phyloP scores from a whole-genome alignment of 1,140 invertebrate species.

The Atopsyche davidsoni region DNA sequence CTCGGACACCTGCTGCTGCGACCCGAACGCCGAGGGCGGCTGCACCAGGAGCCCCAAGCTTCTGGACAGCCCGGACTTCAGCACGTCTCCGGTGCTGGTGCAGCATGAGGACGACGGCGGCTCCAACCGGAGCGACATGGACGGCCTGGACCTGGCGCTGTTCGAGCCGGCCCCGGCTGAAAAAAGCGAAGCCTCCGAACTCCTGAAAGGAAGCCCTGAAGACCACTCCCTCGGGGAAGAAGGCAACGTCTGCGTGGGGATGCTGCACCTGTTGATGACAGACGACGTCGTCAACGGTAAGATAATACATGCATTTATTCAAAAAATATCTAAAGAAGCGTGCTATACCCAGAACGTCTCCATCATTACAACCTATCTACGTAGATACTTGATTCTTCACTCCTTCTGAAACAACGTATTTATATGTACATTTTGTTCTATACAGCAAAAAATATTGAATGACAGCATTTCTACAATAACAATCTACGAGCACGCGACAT shows the following conservation, averaged over 20 bases:
- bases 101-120: conserved; percentile 39
- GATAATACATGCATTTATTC: too few species aligned
- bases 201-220: too few species aligned
- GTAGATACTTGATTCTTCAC: too few species aligned
- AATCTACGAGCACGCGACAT: too few species aligned
- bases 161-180: conserved; percentile 55
- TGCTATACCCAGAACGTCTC: too few species aligned
- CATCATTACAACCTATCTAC: too few species aligned
- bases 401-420: too few species aligned
- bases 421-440: too few species aligned
- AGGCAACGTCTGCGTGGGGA: conserved; percentile 36
- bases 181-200: conserved; percentile 13
- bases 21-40: conserved; percentile 43
- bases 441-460: too few species aligned
- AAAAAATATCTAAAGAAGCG: too few species aligned
- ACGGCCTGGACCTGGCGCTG: conserved; percentile 59
- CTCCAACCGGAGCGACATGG: conserved; percentile 57
- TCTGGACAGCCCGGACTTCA: conserved; percentile 41
- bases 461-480: too few species aligned
- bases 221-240: background rate
- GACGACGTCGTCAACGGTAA: conserved; percentile 34
- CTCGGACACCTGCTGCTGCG: conserved; percentile 49
- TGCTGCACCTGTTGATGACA: conserved; percentile 37
- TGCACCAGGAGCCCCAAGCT: conserved; percentile 47
- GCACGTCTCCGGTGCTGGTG: conserved; percentile 36